Base-by-base conservation (phyloP, 2,888 invertebrate genomes). In the Ommatoiulus sabulosus region DNA sequence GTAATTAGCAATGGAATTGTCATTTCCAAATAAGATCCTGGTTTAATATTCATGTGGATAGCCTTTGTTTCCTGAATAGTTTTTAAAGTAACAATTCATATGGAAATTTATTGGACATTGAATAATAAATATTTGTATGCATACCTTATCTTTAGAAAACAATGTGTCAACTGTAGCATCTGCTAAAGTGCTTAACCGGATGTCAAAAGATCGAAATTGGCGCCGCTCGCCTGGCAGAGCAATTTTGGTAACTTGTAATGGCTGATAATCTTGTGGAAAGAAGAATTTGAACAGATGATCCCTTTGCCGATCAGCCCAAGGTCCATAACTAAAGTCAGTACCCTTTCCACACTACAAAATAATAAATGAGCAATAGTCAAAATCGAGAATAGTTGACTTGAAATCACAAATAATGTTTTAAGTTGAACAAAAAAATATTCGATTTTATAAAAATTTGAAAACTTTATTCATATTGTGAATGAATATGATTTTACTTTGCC, bases 251-350 rank as follows among this genome's bases (percentile, higher is more conserved):
- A 97, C 92, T 91, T 93, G 91, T 90, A 92, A 90, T 1, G 91
- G 91, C 90, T 93, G 92, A 90, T 93, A 93, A 90, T 93, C 96
- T 90, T 96, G 95, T 8, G 98, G 99, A 92, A 97, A 99, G 93
- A 99, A 99, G 93, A 99, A 98, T 93, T 96, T 97, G 93, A 97
- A 99, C 52, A 99, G 94, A 93, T 97, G 96, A 92, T 98, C 98
- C 90, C 99, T 95, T 92, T 99, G 99, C 87, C 98, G 94, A 92
- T 99, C 99, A 3, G 99, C 99, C 99, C 99, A 99, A 0, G 99
- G 99, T 0, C 99, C 99, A 92, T 99, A 99, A 93, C 98, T 98
- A 91, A 99, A 97, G 92, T 98, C 97, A 3, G 97, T 97, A 90
- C 97, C 98, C 93, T 98, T 98, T 0, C 98, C 97, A 92, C 98